Evolutionary conservation across 1,140 invertebrate species (phyloP).

Genomic region (Drosophila neocordata): DNA sequence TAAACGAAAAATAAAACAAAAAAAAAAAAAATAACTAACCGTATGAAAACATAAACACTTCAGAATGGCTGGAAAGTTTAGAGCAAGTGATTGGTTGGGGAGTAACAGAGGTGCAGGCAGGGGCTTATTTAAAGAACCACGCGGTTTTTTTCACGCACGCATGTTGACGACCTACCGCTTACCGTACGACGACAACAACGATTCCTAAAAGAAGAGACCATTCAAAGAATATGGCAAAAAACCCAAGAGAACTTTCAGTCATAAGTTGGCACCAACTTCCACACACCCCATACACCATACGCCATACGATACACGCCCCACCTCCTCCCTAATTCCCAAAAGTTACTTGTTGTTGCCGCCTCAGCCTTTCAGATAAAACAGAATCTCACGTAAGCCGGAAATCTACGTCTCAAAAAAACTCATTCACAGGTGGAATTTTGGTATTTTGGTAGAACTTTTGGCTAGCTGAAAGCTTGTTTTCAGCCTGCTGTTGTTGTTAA

Average conservation of each 20-base stretch:
- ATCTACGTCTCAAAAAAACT: conserved; percentile 51
- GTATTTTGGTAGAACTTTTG: conserved; percentile 10
- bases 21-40: conserved; percentile 21
- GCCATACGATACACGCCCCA: too few species aligned
- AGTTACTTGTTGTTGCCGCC: too few species aligned
- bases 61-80: conserved; percentile 8
- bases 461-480: conserved; percentile 49
- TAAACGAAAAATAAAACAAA: neutral
- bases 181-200: conserved; percentile 12
- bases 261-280: conserved; percentile 16
- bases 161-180: conserved; percentile 31
- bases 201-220: conserved; percentile 25
- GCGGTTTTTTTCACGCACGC: conserved; percentile 49
- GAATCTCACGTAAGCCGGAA: conserved; percentile 57
- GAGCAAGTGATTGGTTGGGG: neutral
- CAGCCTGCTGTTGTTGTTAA: conserved; percentile 4
- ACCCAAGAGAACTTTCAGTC: conserved; percentile 66
- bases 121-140: conserved; percentile 31
- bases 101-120: neutral
- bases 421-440: conserved; percentile 60
- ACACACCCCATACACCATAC: neutral
- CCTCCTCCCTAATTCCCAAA: neutral
- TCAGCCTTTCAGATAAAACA: neutral
- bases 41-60: conserved; percentile 75
- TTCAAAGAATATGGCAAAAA: conserved; percentile 74